Base-by-base conservation (phyloP, 2,888 invertebrate species). In the Pollenia griseotomentosa region DNA sequence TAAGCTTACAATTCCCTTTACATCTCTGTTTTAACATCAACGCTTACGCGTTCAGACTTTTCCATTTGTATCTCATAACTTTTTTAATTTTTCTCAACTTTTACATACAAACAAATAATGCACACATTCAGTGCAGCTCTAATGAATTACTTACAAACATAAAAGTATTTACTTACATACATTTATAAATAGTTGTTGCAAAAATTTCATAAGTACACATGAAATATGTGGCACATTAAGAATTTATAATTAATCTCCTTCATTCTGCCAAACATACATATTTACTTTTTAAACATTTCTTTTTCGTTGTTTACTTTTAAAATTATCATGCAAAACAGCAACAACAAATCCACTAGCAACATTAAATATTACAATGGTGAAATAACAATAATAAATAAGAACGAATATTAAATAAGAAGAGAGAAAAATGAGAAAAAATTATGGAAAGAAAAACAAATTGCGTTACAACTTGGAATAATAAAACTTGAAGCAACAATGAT, bases 201-300 rank as follows among this genome's bases (percentile, higher is more conserved):
- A 7, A 19, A 53, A 44, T 40, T 42, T 44, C 19, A 14, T 42
- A 80, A 48, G 42, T 74, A 57, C 65, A 48, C 51, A 53, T 61
- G 59, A 75, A 59, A 75, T 75, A 82, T 75, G 83, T 63, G 44
- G 74, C 11, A 57, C 33, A 55, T 65, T 63, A 83, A 65, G 83
- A 83, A 65, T 83, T 83, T 78, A 73, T 73, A 79, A 84, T 79
- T 79, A 84, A 84, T 79, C 74, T 74, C 23, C 53, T 84, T 79
- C 61, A 51, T 68, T 73, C 74, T 53, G 1, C 33, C 74, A 79
- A 84, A 65, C 33, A 79, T 61, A 65, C 33, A 79, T 61, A 84
- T 79, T 73, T 73, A 79, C 68, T 79, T 84, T 85, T 81, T 66
- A 70, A 82, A 40, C 14, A 74, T 11, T 74, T 23, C 42, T 59